Percentiles rank a stretch among this genome's conserved stretches.
These are phyloP conservation scores for Lerista edwardsae DNA, from an alignment of 2,797 vertebrate species.

Conservation along the genomic window DNA sequence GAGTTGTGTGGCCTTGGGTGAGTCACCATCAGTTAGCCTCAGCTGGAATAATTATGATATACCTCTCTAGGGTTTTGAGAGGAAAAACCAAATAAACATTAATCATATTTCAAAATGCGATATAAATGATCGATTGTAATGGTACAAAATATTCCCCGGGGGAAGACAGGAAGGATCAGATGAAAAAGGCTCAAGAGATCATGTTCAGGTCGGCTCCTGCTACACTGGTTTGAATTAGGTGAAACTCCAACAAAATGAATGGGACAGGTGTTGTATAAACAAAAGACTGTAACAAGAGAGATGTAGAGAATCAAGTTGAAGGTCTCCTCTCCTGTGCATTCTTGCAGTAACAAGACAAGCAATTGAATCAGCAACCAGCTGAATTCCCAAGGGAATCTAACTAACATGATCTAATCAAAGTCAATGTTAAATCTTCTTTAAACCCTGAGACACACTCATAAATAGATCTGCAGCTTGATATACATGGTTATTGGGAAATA, in stretches of 20 bases:
- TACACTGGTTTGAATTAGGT: background rate
- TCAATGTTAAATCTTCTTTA: slow-evolving; percentile 1
- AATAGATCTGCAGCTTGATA: background rate
- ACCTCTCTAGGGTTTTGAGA: background rate
- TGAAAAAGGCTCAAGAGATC: background rate
- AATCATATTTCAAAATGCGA: background rate
- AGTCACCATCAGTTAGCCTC: background rate
- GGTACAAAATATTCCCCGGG: background rate
- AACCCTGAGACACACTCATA: background rate
- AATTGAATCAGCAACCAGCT: background rate
- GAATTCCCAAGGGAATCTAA: background rate
- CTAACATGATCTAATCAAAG: slow-evolving; percentile 1
- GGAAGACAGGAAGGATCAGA: background rate
- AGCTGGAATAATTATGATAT: background rate
- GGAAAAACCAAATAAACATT: background rate
- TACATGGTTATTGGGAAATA: background rate
- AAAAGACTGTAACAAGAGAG: slow-evolving; percentile 1
- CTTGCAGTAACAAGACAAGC: background rate
- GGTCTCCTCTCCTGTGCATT: background rate
- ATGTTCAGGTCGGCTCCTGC: background rate
- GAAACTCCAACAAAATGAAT: slow-evolving; percentile 5
- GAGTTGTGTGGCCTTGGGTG: background rate
- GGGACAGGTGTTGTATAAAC: background rate
- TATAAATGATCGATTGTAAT: background rate
- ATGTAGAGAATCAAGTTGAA: slow-evolving; percentile 2